Base-by-base conservation (phyloP, 2,888 invertebrate species). In the Chromoteleia sp. region DNA sequence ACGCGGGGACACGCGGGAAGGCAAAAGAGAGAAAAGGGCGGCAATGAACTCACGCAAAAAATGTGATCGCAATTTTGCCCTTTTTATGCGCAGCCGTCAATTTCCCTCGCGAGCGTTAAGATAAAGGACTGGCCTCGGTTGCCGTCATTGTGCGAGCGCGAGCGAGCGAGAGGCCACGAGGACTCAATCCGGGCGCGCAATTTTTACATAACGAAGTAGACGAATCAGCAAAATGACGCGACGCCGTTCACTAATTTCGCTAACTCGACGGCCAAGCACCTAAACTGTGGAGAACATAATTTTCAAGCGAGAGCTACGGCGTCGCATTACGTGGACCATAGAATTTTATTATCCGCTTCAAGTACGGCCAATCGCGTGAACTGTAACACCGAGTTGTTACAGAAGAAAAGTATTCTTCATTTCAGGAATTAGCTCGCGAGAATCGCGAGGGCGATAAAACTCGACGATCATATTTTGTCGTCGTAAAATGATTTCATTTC, bases 21-120 rank as follows among this genome's bases (percentile, higher is more conserved):
- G 48, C 17, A 19, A 36, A 56, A 50, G 70, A 39, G 45, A 52
- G 50, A 29, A 39, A 61, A 61, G 63, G 76, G 59, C 68, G 73
- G 54, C 78, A 65, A 82, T 63, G 76, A 80, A 70, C 36, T 61
- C 71, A 52, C 68, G 76, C 81, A 81, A 83, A 81, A 83, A 83
- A 81, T 78, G 81, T 56, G 70, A 71, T 81, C 78, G 78, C 84
- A 76, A 74, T 81, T 84, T 79, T 54, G 61, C 48, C 79, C 56
- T 59, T 52, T 76, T 74, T 81, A 68, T 70, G 81, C 71, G 59
- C 68, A 67, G 43, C 71, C 81, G 77, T 83, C 78, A 75, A 67
- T 79, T 73, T 65, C 59, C 54, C 63, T 41, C 30, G 58, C 48
- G 36, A 52, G 25, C 80, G 74, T 77, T 78, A 83, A 83, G 83